Conservation (phyloP, 2,888 invertebrate species). For the Toxonevra muliebris region DNA sequence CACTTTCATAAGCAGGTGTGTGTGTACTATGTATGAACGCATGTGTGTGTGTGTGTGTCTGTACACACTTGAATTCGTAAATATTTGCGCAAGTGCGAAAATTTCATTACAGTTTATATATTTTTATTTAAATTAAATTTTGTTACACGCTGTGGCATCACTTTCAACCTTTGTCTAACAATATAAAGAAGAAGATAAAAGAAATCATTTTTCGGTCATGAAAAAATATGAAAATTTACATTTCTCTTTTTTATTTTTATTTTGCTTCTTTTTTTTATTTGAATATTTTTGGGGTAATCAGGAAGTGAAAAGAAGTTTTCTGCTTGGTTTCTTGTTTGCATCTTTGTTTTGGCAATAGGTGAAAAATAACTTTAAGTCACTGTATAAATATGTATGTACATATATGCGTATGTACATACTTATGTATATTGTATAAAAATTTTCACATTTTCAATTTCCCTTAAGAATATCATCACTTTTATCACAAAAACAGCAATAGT, state of each 20-base stretch:
- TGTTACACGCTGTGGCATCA: constrained; percentile 33
- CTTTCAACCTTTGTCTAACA: constrained; percentile 14
- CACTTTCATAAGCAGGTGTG: constrained; percentile 39
- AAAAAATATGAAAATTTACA: constrained; percentile 36
- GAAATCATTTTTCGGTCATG: constrained; percentile 3
- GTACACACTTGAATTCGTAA: constrained; percentile 35
- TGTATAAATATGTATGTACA: no score
- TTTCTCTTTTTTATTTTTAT: constrained; percentile 26
- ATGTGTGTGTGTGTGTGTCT: neutral
- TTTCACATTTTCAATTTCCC: constrained; percentile 11
- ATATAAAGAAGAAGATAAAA: neutral
- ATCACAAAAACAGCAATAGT: neutral
- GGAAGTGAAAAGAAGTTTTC: neutral
- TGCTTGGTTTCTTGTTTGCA: constrained; percentile 27
- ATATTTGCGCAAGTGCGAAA: constrained; percentile 60
- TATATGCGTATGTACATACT: no score
- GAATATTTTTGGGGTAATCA: constrained; percentile 38
- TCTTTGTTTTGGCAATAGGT: constrained; percentile 24
- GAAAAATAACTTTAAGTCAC: no score
- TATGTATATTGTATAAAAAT: neutral
- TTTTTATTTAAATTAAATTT: constrained; percentile 59
- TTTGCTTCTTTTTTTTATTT: constrained; percentile 37
- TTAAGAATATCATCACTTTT: constrained; percentile 6
- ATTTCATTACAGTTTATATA: constrained; percentile 57
- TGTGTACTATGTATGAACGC: neutral